A percentile compares a stretch with the other conserved stretches of the same genome.
These are phyloP conservation scores for Notodonta ziczac DNA, from an alignment of 2,888 invertebrate genomes.

Conservation along the genomic window DNA sequence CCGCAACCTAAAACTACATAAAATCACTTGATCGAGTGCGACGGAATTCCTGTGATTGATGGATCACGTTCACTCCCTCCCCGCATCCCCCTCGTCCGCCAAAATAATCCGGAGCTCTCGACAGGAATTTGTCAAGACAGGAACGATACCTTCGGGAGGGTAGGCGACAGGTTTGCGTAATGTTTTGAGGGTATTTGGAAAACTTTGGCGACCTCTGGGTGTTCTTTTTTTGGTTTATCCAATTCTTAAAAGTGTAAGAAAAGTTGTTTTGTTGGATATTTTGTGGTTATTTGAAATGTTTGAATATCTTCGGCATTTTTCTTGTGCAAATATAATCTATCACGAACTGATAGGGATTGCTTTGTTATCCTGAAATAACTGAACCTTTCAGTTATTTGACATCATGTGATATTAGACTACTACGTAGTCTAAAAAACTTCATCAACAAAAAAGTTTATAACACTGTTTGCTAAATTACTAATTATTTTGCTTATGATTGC, in stretches of 20 bases:
- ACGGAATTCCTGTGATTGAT: constrained; percentile 63
- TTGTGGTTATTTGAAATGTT: neutral
- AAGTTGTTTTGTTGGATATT: neutral
- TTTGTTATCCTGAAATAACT: too few relatives aligned
- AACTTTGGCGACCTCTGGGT: constrained; percentile 5
- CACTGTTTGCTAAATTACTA: too few relatives aligned
- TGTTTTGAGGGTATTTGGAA: constrained; percentile 19
- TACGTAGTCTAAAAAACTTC: too few relatives aligned
- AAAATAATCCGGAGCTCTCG: constrained; percentile 60
- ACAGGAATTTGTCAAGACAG: constrained; percentile 62
- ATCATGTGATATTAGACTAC: too few relatives aligned
- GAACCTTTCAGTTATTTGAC: too few relatives aligned
- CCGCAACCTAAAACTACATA: constrained; percentile 11
- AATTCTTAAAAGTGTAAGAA: neutral
- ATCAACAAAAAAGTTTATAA: too few relatives aligned
- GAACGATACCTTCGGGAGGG: constrained; percentile 60
- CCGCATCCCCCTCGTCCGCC: constrained; percentile 15
- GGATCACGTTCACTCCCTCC: constrained; percentile 41
- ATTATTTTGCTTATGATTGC: too few relatives aligned
- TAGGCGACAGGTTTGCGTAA: constrained; percentile 29
- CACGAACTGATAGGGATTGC: too few relatives aligned
- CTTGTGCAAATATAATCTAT: too few relatives aligned
- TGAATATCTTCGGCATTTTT: neutral
- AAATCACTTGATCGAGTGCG: constrained; percentile 22
- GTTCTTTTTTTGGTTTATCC: constrained; percentile 1